These are phyloP conservation scores for Oreortyx pictus DNA, from an alignment of 2,797 vertebrate species.

Conservation along the genomic window DNA sequence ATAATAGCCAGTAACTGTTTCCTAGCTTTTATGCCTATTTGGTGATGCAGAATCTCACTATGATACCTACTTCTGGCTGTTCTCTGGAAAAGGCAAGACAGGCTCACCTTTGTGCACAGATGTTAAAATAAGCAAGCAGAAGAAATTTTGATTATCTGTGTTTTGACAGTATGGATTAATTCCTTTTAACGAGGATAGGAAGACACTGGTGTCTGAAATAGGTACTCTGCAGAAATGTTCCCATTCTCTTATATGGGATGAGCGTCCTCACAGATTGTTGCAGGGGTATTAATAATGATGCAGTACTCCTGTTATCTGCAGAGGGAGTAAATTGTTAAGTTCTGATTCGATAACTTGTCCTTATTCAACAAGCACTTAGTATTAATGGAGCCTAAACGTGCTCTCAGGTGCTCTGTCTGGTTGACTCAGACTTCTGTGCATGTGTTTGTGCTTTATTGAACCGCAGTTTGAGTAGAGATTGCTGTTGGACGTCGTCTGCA, in stretches of 20 bases:
- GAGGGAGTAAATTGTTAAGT: constrained; percentile 30
- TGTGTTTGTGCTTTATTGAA: background rate
- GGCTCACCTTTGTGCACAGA: background rate
- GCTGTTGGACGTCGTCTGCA: background rate
- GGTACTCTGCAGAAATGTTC: background rate
- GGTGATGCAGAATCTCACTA: background rate
- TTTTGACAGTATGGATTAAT: accelerated
- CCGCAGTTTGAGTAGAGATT: background rate
- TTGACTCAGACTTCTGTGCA: background rate
- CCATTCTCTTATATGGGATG: accelerated
- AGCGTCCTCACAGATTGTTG: background rate
- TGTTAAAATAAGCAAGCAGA: background rate
- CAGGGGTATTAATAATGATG: background rate
- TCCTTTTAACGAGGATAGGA: background rate
- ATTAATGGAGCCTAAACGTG: background rate
- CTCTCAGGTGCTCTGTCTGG: background rate
- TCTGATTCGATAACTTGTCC: constrained; percentile 30
- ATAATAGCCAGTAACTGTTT: background rate
- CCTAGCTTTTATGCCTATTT: background rate
- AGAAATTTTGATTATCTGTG: background rate
- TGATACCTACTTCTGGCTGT: background rate
- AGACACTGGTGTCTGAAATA: background rate
- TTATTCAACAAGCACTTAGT: background rate
- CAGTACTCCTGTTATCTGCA: constrained; percentile 6
- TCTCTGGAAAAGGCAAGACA: background rate